These are phyloP conservation scores for Dugesia japonica DNA, from an alignment of 2,888 invertebrate species.

Conservation along the genomic window DNA sequence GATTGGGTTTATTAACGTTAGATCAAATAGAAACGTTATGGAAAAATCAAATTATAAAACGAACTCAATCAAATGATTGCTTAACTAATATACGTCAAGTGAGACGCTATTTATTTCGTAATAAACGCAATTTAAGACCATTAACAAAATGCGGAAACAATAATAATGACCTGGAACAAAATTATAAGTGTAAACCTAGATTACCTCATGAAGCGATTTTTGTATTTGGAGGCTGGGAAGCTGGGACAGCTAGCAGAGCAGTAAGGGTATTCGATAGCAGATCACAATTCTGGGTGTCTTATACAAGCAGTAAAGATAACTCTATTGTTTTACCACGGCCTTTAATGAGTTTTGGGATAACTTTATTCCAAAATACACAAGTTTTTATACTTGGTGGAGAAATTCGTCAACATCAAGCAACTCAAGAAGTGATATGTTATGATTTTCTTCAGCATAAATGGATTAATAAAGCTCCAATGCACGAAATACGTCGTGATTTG, in stretches of 20 bases:
- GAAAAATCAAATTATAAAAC: neutral
- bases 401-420: constrained; percentile 12
- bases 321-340: constrained; percentile 23
- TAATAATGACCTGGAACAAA: neutral
- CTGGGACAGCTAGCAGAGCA: neutral
- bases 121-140: constrained; percentile 28
- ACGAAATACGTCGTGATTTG: constrained; percentile 26
- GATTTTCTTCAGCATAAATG: constrained; percentile 16
- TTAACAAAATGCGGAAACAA: neutral
- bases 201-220: constrained; percentile 30
- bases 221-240: constrained; percentile 29
- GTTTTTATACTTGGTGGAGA: constrained; percentile 27
- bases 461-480: constrained; percentile 28
- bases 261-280: constrained; percentile 22
- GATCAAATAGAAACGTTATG: constrained; percentile 23
- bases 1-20: constrained; percentile 9
- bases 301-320: neutral
- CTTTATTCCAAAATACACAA: constrained; percentile 10
- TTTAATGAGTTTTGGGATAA: constrained; percentile 27
- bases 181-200: neutral
- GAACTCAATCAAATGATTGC: constrained; percentile 22
- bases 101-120: constrained; percentile 10
- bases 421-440: constrained; percentile 25
- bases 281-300: constrained; percentile 14
- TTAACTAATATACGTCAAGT: constrained; percentile 23